Evolutionary conservation across 2,797 vertebrate genomes (phyloP).

Genomic region (Octomys mimax): DNA sequence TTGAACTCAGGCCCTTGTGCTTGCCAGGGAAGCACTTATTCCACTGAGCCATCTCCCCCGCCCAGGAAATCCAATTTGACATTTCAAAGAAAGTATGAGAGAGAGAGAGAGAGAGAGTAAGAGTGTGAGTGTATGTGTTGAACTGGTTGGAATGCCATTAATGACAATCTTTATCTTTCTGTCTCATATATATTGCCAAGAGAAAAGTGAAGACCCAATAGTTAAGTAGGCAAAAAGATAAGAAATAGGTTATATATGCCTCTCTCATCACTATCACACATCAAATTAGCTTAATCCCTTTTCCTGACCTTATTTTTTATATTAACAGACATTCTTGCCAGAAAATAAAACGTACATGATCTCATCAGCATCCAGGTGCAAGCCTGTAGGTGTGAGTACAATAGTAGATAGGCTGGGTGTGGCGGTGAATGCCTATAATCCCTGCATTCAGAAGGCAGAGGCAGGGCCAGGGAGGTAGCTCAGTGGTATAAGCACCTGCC

Average conservation of each 20-base stretch:
- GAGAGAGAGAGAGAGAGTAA: no score
- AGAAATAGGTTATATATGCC: neutral
- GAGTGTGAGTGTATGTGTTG: neutral
- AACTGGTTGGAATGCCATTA: constrained; percentile 13
- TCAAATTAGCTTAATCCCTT: constrained; percentile 51
- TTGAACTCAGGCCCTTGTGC: no score
- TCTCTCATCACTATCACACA: neutral
- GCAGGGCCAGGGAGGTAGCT: no score
- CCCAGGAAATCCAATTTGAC: neutral
- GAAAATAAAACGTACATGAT: constrained; percentile 3
- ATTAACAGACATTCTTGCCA: constrained; percentile 46
- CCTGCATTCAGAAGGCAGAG: no score
- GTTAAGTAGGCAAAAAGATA: constrained; percentile 55
- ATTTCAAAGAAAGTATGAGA: neutral
- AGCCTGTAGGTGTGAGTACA: neutral
- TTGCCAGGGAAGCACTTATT: no score
- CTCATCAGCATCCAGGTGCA: neutral
- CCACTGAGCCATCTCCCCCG: no score
- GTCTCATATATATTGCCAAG: neutral
- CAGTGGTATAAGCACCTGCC: no score
- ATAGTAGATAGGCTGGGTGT: neutral
- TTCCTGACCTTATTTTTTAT: neutral
- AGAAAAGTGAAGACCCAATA: constrained; percentile 10
- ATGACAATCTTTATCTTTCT: constrained; percentile 32
- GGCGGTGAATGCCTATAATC: neutral